phyloP scores from a whole-genome alignment of 2,113 vertebrate species.

The Paracanthobrama guichenoti region DNA sequence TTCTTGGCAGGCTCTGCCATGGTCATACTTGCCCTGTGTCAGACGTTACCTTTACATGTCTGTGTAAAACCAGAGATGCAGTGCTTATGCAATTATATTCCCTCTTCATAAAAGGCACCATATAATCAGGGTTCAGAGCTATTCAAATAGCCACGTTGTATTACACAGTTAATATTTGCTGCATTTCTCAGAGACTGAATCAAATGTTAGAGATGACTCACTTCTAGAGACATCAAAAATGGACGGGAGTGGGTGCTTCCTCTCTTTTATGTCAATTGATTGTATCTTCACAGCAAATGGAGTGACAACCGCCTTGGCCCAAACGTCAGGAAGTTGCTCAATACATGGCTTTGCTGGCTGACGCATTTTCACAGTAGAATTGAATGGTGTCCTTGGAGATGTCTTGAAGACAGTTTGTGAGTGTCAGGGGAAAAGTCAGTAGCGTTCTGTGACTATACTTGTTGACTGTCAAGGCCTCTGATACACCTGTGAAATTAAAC shows the following conservation, averaged over 20 bases:
- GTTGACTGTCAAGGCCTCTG: constrained; percentile 31
- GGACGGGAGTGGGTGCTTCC: not conserved
- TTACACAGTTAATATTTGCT: constrained; percentile 13
- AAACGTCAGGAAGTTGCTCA: constrained; percentile 10
- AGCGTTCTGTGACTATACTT: constrained; percentile 20
- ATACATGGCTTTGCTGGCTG: not conserved
- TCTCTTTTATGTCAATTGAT: constrained; percentile 21
- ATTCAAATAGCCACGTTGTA: not conserved
- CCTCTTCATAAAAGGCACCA: not conserved
- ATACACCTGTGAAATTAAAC: constrained; percentile 41
- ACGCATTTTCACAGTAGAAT: constrained; percentile 37
- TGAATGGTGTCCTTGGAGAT: constrained; percentile 46
- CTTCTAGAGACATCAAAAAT: constrained; percentile 12
- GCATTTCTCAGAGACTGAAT: not conserved
- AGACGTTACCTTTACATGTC: not conserved
- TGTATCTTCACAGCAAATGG: constrained; percentile 11
- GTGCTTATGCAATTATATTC: not conserved
- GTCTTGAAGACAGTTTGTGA: constrained; percentile 36
- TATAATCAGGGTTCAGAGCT: not conserved
- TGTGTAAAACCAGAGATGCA: not conserved
- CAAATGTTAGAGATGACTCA: constrained; percentile 7
- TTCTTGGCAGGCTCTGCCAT: not conserved
- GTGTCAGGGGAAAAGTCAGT: constrained; percentile 11
- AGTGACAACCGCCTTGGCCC: not conserved
- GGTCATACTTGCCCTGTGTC: not conserved